Evolutionary conservation across 2,113 vertebrate species (phyloP).

Genomic region (Megalops atlanticus): DNA sequence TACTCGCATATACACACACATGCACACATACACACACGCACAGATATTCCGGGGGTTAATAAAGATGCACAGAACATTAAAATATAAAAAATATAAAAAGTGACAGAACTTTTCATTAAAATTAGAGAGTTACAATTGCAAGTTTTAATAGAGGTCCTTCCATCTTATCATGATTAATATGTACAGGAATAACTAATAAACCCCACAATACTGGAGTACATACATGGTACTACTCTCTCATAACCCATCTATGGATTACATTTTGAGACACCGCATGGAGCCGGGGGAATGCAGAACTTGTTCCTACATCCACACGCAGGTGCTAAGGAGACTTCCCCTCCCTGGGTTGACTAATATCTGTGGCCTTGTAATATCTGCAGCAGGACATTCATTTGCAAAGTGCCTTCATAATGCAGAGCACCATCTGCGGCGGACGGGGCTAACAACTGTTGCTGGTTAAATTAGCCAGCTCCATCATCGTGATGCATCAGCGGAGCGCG

Average conservation of each 20-base stretch:
- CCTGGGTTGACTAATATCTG: background rate
- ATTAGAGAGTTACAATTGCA: too few species aligned
- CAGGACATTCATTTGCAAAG: constrained; percentile 60
- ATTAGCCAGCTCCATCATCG: constrained; percentile 80
- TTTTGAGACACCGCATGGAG: background rate
- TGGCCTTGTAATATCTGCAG: background rate
- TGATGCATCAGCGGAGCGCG: constrained; percentile 73
- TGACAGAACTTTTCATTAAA: too few species aligned
- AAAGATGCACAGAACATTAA: too few species aligned
- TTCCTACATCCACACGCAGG: background rate
- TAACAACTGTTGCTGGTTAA: constrained; percentile 80
- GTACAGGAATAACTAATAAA: too few species aligned
- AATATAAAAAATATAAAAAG: too few species aligned
- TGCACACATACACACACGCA: too few species aligned
- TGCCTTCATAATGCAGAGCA: constrained; percentile 74
- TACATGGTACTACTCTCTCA: too few species aligned
- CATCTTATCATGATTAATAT: too few species aligned
- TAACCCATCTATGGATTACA: background rate
- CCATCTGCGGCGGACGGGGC: constrained; percentile 80
- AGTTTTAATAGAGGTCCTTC: too few species aligned
- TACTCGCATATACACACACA: too few species aligned
- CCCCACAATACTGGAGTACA: too few species aligned
- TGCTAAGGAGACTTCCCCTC: background rate
- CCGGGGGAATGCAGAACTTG: background rate
- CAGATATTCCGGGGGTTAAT: too few species aligned